Conservation (phyloP, 2,797 vertebrate genomes). For the Pipistrellus kuhlii region DNA sequence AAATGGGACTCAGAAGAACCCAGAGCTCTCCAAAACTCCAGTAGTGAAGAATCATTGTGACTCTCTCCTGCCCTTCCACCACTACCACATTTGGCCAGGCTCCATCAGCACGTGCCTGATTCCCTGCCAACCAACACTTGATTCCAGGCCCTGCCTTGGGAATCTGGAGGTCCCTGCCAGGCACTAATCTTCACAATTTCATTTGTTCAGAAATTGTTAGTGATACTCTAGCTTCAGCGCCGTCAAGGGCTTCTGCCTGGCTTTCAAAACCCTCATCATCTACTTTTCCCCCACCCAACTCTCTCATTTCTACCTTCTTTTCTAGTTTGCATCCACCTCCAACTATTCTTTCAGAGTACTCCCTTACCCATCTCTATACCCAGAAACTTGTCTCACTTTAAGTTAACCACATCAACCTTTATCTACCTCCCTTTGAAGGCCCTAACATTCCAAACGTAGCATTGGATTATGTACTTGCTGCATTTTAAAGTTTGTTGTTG, state of each 20-base stretch:
- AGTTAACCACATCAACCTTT: neutral
- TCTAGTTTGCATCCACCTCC: neutral
- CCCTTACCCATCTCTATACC: neutral
- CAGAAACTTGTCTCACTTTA: neutral
- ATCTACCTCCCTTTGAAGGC: neutral
- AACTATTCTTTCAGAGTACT: neutral
- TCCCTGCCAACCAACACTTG: neutral
- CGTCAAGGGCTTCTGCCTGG: neutral
- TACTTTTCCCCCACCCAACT: neutral
- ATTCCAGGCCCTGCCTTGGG: neutral
- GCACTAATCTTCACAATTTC: neutral
- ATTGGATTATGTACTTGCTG: neutral
- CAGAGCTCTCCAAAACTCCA: neutral
- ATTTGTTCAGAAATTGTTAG: neutral
- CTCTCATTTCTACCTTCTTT: slow-evolving; percentile 9
- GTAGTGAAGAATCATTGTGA: neutral
- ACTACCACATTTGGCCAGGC: neutral
- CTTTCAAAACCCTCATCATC: neutral
- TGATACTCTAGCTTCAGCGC: neutral
- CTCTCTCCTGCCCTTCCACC: neutral
- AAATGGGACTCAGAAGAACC: neutral
- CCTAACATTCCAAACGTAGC: neutral
- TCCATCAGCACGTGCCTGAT: neutral
- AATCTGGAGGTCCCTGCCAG: neutral
- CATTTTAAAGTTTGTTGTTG: slow-evolving; percentile 18